Evolutionary conservation across 2,113 vertebrate genomes (phyloP).

Genomic region (Zosterops hypoxanthus): DNA sequence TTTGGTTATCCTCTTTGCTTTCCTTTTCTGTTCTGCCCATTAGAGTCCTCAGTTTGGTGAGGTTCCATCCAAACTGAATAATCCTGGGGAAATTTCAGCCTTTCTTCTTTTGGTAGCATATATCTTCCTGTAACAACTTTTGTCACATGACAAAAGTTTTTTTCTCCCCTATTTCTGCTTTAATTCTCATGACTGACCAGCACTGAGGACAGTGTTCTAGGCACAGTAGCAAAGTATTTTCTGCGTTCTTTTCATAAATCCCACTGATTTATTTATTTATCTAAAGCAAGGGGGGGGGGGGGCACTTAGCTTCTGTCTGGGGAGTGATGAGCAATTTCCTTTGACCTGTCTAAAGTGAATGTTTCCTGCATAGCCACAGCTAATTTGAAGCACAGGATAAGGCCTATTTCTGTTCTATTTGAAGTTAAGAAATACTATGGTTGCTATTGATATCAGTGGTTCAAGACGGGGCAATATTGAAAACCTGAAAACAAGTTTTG

Average conservation of each 20-base stretch:
- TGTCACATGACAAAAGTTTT: background rate
- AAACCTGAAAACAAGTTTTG: background rate
- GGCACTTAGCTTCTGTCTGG: background rate
- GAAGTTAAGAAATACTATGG: background rate
- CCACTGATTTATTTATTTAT: background rate
- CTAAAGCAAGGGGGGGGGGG: accelerated
- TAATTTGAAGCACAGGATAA: background rate
- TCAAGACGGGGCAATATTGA: background rate
- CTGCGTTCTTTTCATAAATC: background rate
- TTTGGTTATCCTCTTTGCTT: background rate
- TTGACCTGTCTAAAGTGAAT: background rate
- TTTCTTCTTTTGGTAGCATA: background rate
- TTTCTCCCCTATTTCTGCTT: background rate
- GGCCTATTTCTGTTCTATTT: background rate
- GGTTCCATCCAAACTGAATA: background rate
- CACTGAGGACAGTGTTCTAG: background rate
- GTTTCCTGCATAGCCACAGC: background rate
- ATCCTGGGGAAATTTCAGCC: background rate
- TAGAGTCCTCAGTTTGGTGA: background rate
- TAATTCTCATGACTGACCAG: background rate
- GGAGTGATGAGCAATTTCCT: background rate
- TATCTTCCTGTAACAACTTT: background rate
- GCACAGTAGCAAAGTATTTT: background rate
- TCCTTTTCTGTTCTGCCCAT: background rate
- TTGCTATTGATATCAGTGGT: background rate